These are phyloP conservation scores for Poecilia wingei DNA, from an alignment of 2,797 vertebrate genomes.

Conservation along the genomic window DNA sequence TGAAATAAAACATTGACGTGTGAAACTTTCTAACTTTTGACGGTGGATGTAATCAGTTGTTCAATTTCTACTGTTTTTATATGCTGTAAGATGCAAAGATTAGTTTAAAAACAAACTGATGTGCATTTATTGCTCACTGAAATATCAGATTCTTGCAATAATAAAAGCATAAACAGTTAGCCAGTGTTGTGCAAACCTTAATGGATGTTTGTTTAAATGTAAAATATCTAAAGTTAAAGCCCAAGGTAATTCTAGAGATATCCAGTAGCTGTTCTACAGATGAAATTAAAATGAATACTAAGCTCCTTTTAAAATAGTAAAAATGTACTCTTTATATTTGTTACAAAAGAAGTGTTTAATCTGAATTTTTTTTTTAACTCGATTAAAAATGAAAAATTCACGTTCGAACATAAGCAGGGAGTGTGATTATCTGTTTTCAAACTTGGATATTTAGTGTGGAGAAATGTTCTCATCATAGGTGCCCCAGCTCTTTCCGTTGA, in stretches of 20 bases:
- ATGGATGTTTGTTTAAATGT: background rate
- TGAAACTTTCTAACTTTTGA: background rate
- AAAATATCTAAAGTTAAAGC: background rate
- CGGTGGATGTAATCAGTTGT: background rate
- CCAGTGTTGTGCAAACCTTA: background rate
- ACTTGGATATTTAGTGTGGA: background rate
- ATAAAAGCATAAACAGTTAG: background rate
- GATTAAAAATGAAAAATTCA: too few species aligned
- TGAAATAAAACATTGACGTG: background rate
- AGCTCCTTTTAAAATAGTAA: background rate
- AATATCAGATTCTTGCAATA: background rate
- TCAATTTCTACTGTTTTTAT: background rate
- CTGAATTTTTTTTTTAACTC: background rate
- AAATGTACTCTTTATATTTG: background rate
- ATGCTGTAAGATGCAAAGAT: background rate
- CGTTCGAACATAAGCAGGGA: background rate
- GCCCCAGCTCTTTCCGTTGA: constrained; percentile 22
- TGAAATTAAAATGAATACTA: background rate
- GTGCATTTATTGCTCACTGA: background rate
- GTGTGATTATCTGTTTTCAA: background rate
- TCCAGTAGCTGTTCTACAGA: background rate
- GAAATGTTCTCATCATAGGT: background rate
- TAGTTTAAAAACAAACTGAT: background rate
- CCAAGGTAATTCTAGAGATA: background rate
- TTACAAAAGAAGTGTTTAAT: background rate